Evolutionary conservation across 2,113 vertebrate genomes (phyloP).

Genomic region (Bettongia penicillata): DNA sequence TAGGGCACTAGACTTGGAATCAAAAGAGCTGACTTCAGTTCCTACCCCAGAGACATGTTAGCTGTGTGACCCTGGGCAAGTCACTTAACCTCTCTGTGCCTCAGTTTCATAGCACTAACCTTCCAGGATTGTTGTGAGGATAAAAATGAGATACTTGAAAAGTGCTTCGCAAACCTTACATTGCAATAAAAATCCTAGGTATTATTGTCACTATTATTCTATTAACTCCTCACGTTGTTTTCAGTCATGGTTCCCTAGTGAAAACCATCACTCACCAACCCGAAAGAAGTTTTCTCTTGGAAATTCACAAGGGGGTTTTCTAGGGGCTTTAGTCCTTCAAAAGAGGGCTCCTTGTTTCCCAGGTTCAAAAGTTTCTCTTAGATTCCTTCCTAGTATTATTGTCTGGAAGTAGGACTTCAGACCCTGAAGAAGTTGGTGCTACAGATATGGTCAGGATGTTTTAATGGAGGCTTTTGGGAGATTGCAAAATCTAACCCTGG

Average conservation of each 20-base stretch:
- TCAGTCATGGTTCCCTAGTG: not conserved
- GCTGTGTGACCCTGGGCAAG: not conserved
- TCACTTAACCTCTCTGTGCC: not conserved
- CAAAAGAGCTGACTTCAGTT: not conserved
- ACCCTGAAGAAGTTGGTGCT: not conserved
- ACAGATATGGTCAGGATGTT: not conserved
- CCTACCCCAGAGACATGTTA: not conserved
- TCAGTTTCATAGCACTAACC: not conserved
- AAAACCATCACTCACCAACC: not conserved
- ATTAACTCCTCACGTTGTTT: not conserved
- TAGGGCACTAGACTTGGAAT: not conserved
- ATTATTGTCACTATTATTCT: not conserved
- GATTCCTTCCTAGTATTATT: not conserved
- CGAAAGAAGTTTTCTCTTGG: conserved; percentile 18
- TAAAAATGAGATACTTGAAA: not conserved
- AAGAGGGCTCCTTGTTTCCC: not conserved
- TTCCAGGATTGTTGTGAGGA: not conserved
- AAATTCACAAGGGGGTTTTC: not conserved
- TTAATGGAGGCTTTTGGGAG: not conserved
- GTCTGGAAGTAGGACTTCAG: not conserved
- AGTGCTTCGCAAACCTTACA: not conserved
- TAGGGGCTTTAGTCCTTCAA: not conserved
- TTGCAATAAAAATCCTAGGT: not conserved
- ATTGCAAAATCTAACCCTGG: not conserved
- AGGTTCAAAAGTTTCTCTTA: not conserved